These are phyloP conservation scores for Macropus fuliginosus DNA, from an alignment of 2,797 vertebrate genomes.

Conservation along the genomic window DNA sequence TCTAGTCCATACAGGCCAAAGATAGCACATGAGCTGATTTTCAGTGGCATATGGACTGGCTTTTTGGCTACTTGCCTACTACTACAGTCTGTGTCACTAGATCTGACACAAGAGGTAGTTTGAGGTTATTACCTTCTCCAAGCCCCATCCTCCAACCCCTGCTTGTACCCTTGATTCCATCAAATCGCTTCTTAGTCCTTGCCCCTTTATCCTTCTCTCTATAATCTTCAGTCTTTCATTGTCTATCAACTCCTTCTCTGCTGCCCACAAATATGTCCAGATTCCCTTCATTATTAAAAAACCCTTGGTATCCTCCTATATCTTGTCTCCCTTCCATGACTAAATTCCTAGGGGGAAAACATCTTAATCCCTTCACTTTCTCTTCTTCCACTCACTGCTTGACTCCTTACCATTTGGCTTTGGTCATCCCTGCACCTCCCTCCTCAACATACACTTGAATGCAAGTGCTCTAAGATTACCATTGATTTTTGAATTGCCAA, in stretches of 20 bases:
- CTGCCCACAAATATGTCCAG: not conserved
- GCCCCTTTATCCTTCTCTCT: not conserved
- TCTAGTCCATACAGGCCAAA: constrained; percentile 14
- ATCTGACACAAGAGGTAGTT: not conserved
- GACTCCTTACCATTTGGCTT: not conserved
- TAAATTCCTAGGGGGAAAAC: not conserved
- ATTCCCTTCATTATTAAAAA: not conserved
- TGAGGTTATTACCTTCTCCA: not conserved
- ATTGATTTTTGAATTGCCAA: not conserved
- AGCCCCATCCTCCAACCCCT: not conserved
- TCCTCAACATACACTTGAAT: not conserved
- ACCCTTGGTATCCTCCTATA: not conserved
- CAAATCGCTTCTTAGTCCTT: not conserved
- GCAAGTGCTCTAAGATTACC: not conserved
- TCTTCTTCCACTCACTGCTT: not conserved
- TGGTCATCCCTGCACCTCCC: not conserved
- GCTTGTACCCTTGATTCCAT: not conserved
- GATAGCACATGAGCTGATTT: not conserved
- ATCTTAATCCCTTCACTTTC: not conserved
- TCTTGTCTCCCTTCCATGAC: not conserved
- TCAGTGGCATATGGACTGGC: not conserved
- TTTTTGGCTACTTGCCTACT: not conserved
- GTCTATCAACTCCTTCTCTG: not conserved
- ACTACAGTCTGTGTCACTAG: not conserved
- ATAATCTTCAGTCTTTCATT: not conserved